These are phyloP conservation scores for Tachystola acroxantha DNA, from an alignment of 2,888 invertebrate genomes.

Conservation along the genomic window DNA sequence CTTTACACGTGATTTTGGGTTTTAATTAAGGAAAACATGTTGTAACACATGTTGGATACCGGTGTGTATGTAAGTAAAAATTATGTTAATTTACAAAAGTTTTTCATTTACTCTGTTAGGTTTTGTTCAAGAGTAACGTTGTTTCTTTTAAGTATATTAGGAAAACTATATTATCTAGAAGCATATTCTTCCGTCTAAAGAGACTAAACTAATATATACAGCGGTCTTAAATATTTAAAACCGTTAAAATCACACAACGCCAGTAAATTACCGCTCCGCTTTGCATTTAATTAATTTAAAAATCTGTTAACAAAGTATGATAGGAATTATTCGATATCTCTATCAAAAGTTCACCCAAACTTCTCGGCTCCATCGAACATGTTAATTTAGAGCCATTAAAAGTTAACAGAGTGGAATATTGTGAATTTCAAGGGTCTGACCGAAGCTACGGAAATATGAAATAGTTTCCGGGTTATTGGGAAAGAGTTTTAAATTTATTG, in stretches of 20 bases:
- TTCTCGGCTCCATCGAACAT: constrained; percentile 1
- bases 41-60: background rate
- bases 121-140: too few relatives aligned
- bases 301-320: background rate
- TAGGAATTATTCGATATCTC: background rate
- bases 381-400: background rate
- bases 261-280: too few relatives aligned
- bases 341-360: constrained; percentile 1
- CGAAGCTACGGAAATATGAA: background rate
- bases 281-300: background rate
- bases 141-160: too few relatives aligned
- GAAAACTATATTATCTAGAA: too few relatives aligned
- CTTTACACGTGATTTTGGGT: constrained; percentile 6
- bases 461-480: background rate
- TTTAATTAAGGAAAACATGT: constrained; percentile 12
- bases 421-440: background rate
- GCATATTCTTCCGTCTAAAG: too few relatives aligned
- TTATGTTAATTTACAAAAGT: too few relatives aligned
- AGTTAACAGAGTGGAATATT: constrained; percentile 2
- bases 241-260: too few relatives aligned
- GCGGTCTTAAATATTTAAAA: too few relatives aligned
- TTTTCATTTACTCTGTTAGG: too few relatives aligned
- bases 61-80: too few relatives aligned
- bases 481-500: background rate
- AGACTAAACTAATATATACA: too few relatives aligned